Conservation (phyloP, 2,888 invertebrate species). For the Mesorhabditis sp. region DNA sequence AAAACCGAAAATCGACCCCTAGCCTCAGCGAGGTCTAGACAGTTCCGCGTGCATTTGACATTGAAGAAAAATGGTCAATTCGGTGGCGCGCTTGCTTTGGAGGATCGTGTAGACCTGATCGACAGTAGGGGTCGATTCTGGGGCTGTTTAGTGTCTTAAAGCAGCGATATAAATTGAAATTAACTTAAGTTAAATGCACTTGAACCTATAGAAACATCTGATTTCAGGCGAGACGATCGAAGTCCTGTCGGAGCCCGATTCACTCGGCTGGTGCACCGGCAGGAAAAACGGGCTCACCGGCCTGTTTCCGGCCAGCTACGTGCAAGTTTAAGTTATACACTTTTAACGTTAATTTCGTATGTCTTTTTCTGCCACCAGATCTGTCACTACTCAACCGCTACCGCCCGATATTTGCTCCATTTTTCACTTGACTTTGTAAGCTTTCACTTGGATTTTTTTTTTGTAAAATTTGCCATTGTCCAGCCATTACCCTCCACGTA, state of each 20-base stretch:
- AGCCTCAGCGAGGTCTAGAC: background rate
- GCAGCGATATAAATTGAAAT: background rate
- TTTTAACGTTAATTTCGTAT: too few relatives aligned
- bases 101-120: background rate
- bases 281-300: constrained; percentile 35
- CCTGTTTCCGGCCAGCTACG: constrained; percentile 52
- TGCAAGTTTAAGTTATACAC: constrained; percentile 25
- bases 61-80: too few relatives aligned
- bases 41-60: background rate
- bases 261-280: constrained; percentile 53
- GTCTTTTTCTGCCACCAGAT: background rate
- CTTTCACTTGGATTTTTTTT: too few relatives aligned
- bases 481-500: background rate
- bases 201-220: background rate
- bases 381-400: background rate
- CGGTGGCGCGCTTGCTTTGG: too few relatives aligned
- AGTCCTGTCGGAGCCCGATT: constrained; percentile 50
- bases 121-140: background rate
- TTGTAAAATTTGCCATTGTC: too few relatives aligned
- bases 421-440: too few relatives aligned
- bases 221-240: constrained; percentile 46
- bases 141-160: too few relatives aligned
- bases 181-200: background rate
- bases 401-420: background rate
- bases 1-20: background rate